A percentile compares a stretch with the other conserved stretches of the same genome.
These are phyloP conservation scores for Leptopilina syphax DNA, from an alignment of 2,888 invertebrate genomes.

Conservation along the genomic window DNA sequence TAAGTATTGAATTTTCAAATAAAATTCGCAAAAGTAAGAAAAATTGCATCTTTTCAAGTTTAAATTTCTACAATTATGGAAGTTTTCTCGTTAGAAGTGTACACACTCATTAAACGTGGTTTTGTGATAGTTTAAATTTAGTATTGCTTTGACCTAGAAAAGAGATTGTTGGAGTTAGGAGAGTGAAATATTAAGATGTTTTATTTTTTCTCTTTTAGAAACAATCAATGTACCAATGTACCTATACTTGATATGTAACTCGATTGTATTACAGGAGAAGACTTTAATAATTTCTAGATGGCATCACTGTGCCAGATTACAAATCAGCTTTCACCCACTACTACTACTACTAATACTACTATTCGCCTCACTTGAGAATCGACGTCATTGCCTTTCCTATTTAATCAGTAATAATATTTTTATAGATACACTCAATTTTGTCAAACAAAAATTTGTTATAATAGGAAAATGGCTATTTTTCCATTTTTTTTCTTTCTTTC, in stretches of 20 bases:
- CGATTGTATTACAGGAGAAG: not conserved
- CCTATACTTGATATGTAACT: no score
- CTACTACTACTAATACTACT: no score
- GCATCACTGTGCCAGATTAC: constrained; percentile 25
- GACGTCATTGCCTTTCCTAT: constrained; percentile 16
- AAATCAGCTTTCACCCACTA: constrained; percentile 22
- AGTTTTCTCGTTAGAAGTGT: no score
- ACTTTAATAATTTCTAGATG: constrained; percentile 29
- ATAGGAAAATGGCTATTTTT: not conserved
- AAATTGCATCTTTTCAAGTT: not conserved
- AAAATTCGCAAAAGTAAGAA: not conserved
- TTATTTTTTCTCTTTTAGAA: no score
- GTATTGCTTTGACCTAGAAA: no score
- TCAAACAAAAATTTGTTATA: not conserved
- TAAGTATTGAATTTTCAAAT: not conserved
- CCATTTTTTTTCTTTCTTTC: not conserved
- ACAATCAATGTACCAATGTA: no score
- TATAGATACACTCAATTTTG: not conserved
- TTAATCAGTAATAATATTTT: constrained; percentile 5
- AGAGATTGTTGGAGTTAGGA: no score
- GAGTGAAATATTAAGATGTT: no score
- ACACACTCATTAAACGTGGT: no score
- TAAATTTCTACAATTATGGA: no score
- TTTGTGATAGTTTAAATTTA: no score
- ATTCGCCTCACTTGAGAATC: not conserved